Conservation (phyloP, 23 tunicate genomes). For the Styela clava region DNA sequence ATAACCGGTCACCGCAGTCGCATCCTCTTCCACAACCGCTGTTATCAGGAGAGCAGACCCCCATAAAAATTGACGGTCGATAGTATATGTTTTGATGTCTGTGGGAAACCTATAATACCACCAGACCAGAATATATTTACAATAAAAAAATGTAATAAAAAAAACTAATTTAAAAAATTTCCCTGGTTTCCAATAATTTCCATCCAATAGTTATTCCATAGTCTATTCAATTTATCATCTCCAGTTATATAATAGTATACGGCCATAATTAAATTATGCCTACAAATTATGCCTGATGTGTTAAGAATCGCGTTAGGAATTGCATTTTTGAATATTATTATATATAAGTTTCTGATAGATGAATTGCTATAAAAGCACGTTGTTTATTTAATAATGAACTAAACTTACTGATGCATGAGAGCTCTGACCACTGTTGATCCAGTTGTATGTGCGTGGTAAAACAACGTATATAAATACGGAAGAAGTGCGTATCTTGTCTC, state of each 20-base stretch:
- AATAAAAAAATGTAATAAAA: neutral
- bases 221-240: too few species aligned
- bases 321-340: too few species aligned
- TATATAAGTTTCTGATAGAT: too few species aligned
- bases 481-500: conserved; percentile 57
- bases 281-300: too few species aligned
- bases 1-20: conserved; percentile 58
- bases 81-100: conserved; percentile 65
- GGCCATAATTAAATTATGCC: too few species aligned
- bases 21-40: conserved; percentile 62
- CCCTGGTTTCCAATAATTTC: too few species aligned
- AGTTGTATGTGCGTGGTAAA: conserved; percentile 58
- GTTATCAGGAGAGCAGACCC: conserved; percentile 61
- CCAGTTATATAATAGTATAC: too few species aligned
- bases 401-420: conserved; percentile 77
- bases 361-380: too few species aligned
- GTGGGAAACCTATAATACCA: conserved; percentile 52
- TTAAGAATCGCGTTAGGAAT: too few species aligned
- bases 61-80: conserved; percentile 65
- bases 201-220: too few species aligned
- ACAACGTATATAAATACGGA: conserved; percentile 82
- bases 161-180: neutral
- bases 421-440: conserved; percentile 76
- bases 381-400: too few species aligned
- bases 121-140: neutral